Percentiles rank a stretch among this genome's conserved stretches.
These are phyloP conservation scores for Etheostoma perlongum DNA, from an alignment of 2,797 vertebrate species.

Conservation along the genomic window DNA sequence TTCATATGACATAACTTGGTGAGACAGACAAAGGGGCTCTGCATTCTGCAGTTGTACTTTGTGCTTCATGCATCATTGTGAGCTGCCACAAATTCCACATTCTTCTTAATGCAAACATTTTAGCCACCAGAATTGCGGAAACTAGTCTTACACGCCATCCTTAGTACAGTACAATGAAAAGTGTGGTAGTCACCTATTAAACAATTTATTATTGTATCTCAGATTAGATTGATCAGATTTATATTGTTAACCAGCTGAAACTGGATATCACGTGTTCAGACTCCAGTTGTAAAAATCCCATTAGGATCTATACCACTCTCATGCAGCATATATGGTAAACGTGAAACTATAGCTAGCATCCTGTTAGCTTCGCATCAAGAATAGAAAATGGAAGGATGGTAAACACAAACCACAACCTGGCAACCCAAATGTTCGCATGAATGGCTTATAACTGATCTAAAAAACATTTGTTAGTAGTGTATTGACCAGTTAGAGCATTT, in stretches of 20 bases:
- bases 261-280: not conserved
- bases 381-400: not conserved
- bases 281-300: not conserved
- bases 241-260: not conserved
- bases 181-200: not conserved
- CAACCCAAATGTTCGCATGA: not conserved
- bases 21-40: not conserved
- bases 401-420: not conserved
- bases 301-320: not conserved
- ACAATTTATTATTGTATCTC: not conserved
- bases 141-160: not conserved
- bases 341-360: not conserved
- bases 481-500: not conserved
- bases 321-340: not conserved
- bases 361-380: not conserved
- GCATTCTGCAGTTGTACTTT: not conserved
- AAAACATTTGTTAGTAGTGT: not conserved
- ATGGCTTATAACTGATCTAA: not conserved
- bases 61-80: slow-evolving; percentile 1
- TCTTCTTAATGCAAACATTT: not conserved
- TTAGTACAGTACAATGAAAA: not conserved
- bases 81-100: not conserved
- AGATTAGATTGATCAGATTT: not conserved
- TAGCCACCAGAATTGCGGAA: not conserved
- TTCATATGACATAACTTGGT: not conserved